phyloP scores from a whole-genome alignment of 2,113 vertebrate species.

The Delphinapterus leucas region DNA sequence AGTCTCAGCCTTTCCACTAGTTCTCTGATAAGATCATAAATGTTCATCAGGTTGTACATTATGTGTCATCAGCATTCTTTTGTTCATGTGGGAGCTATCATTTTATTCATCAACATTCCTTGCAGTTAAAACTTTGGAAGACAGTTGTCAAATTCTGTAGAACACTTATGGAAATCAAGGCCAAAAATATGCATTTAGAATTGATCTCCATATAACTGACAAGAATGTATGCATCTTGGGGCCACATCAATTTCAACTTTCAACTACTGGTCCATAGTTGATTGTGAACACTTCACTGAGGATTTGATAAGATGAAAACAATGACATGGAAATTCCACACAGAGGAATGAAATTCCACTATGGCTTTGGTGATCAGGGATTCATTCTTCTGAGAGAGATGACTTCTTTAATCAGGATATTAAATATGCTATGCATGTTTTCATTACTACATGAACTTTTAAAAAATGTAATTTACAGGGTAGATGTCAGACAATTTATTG shows the following conservation, averaged over 20 bases:
- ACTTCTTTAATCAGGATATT: not conserved
- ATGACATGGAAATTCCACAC: conserved; percentile 32
- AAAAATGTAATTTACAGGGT: not conserved
- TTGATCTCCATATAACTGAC: conserved; percentile 71
- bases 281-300: conserved; percentile 54
- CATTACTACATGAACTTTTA: not conserved
- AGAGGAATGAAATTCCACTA: conserved; percentile 56
- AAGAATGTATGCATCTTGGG: conserved; percentile 61
- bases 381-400: not conserved
- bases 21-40: conserved; percentile 64
- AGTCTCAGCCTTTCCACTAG: not conserved
- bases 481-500: not conserved
- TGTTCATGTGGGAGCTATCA: conserved; percentile 71
- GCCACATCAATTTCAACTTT: conserved; percentile 61
- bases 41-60: conserved; percentile 68
- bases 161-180: conserved; percentile 78
- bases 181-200: conserved; percentile 69
- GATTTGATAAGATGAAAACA: conserved; percentile 60
- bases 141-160: conserved; percentile 51
- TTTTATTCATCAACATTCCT: conserved; percentile 74
- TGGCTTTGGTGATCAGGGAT: not conserved
- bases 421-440: not conserved
- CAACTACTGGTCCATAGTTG: not conserved
- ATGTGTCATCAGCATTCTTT: conserved; percentile 67
- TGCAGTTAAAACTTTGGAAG: conserved; percentile 58